Conservation (phyloP, 2,888 invertebrate genomes). For the Apoda limacodes region DNA sequence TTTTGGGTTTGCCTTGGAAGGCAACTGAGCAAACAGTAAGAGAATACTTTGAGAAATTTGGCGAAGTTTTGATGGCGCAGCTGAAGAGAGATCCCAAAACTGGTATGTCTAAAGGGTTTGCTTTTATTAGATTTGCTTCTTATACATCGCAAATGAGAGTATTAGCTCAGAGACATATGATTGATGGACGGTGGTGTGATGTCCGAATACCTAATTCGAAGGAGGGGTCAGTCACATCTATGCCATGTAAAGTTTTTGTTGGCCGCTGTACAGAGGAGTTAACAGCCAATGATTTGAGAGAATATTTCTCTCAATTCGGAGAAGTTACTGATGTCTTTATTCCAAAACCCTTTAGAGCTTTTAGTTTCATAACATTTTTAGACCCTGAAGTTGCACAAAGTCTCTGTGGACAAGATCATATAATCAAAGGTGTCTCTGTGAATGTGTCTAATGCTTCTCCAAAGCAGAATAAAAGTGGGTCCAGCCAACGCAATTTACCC, state of each 20-base stretch:
- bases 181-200: conserved; percentile 98
- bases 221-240: conserved; percentile 77
- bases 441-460: conserved; percentile 92
- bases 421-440: conserved; percentile 88
- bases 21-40: conserved; percentile 95
- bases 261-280: conserved; percentile 88
- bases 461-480: conserved; percentile 74
- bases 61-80: conserved; percentile 98
- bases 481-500: conserved; percentile 52
- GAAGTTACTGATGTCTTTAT: conserved; percentile 91
- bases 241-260: conserved; percentile 87
- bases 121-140: conserved; percentile 95
- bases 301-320: conserved; percentile 84
- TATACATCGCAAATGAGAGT: conserved; percentile 96
- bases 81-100: conserved; percentile 92
- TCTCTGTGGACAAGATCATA: conserved; percentile 86
- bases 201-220: conserved; percentile 98
- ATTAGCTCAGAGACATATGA: conserved; percentile 93
- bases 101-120: conserved; percentile 98
- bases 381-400: conserved; percentile 85
- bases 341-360: conserved; percentile 85
- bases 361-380: conserved; percentile 87
- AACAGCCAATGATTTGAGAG: conserved; percentile 80
- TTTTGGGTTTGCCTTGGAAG: conserved; percentile 98
- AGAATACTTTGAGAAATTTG: conserved; percentile 97